These are phyloP conservation scores for Gonocerus acuteangulatus DNA, from an alignment of 2,888 invertebrate species.

Conservation along the genomic window DNA sequence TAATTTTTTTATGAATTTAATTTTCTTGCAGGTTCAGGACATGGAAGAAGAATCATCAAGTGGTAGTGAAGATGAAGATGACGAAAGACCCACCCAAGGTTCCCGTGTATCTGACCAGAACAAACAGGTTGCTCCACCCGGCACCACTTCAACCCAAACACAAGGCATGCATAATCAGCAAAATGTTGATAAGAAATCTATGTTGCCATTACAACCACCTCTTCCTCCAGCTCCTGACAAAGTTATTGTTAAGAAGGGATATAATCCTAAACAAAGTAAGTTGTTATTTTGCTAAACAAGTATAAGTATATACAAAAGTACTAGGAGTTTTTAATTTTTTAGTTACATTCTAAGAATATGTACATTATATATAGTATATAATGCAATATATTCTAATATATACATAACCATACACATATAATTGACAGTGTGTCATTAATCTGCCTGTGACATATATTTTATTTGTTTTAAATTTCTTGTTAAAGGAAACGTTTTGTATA, in stretches of 20 bases:
- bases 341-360: no score
- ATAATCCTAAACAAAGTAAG: conserved; percentile 81
- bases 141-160: neutral
- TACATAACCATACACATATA: no score
- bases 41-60: conserved; percentile 83
- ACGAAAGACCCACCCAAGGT: conserved; percentile 25
- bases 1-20: no score
- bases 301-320: no score
- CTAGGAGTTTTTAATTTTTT: no score
- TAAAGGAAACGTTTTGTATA: no score
- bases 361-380: no score
- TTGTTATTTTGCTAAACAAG: no score
- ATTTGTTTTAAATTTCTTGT: no score
- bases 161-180: neutral
- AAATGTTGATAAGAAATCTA: conserved; percentile 35
- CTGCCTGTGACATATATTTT: no score
- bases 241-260: conserved; percentile 88
- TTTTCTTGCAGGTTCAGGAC: conserved; percentile 78
- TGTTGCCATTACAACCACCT: conserved; percentile 51
- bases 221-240: conserved; percentile 83
- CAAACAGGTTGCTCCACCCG: neutral
- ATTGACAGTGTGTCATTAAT: no score
- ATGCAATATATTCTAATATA: no score
- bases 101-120: conserved; percentile 6
- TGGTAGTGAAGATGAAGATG: conserved; percentile 55